These are phyloP conservation scores for Dysidea cf. avara DNA, from an alignment of 37 sponge, comb jelly and placozoan genomes.

Conservation along the genomic window DNA sequence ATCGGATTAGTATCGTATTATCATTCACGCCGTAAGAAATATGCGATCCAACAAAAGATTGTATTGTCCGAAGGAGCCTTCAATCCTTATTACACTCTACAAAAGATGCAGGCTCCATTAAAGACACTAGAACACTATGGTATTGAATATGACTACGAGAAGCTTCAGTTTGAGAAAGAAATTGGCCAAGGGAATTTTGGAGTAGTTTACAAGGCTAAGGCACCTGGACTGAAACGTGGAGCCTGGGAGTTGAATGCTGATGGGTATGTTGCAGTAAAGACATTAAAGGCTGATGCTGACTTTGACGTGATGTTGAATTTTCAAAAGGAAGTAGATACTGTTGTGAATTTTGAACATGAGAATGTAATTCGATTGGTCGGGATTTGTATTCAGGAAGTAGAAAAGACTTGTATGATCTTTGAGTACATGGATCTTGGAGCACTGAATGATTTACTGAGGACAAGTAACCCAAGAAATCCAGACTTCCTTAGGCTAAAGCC, in stretches of 20 bases:
- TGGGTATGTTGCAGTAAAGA: conserved; percentile 61
- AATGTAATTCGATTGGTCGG: conserved; percentile 49
- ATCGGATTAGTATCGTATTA: too few species aligned
- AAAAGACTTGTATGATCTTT: conserved; percentile 58
- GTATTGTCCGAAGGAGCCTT: background rate
- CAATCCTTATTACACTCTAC: conserved; percentile 17
- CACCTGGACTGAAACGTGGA: conserved; percentile 31
- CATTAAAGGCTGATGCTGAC: conserved; percentile 41
- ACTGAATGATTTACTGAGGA: conserved; percentile 25
- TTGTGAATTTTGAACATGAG: conserved; percentile 32
- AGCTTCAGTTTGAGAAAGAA: conserved; percentile 30
- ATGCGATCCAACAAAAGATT: background rate
- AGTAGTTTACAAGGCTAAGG: conserved; percentile 45
- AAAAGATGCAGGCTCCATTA: background rate
- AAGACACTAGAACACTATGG: conserved; percentile 2
- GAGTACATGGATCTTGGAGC: conserved; percentile 67
- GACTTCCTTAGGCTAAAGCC: background rate
- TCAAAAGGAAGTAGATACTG: conserved; percentile 26
- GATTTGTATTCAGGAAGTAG: conserved; percentile 24
- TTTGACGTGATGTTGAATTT: conserved; percentile 30
- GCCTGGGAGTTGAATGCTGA: background rate
- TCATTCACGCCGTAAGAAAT: background rate
- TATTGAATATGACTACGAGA: conserved; percentile 46
- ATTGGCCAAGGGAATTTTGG: conserved; percentile 67
- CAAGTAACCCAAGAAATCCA: conserved; percentile 18